Conservation (phyloP, 2,888 invertebrate species). For the Hirtodrosophila duncani region DNA sequence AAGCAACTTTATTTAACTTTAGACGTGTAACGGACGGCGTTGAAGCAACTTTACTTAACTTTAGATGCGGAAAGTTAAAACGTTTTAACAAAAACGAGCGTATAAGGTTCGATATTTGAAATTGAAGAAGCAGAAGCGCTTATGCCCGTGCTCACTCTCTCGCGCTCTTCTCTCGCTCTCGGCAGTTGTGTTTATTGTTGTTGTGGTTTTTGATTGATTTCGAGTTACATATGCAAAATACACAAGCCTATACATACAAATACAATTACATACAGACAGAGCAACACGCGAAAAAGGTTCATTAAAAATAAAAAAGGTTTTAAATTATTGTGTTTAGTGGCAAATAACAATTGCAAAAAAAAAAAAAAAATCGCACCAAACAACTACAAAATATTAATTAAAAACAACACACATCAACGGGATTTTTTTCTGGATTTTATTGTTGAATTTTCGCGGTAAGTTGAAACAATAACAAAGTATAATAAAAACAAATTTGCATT, state of each 20-base stretch:
- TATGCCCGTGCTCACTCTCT: constrained; percentile 1
- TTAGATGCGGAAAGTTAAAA: no score
- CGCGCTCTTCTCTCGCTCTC: neutral
- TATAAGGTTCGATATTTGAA: no score
- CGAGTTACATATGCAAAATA: constrained; percentile 21
- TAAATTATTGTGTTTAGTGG: constrained; percentile 13
- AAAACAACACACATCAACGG: constrained; percentile 7
- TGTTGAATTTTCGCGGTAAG: constrained; percentile 58
- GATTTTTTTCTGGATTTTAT: no score
- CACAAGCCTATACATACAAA: neutral
- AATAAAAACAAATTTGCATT: constrained; percentile 19
- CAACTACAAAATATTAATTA: no score
- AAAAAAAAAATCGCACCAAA: constrained; percentile 8
- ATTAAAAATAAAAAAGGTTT: constrained; percentile 32
- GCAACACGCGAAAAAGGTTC: constrained; percentile 24
- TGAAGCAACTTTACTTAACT: no score
- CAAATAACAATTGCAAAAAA: constrained; percentile 13
- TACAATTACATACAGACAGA: neutral
- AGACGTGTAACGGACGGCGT: no score
- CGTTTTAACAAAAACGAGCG: no score
- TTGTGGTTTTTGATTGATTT: constrained; percentile 50
- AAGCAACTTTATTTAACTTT: no score
- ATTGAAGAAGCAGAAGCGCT: no score
- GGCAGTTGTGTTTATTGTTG: constrained; percentile 10
- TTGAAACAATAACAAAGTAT: constrained; percentile 16